Conservation (phyloP, 2,113 vertebrate species). For the Synodontis membranacea region DNA sequence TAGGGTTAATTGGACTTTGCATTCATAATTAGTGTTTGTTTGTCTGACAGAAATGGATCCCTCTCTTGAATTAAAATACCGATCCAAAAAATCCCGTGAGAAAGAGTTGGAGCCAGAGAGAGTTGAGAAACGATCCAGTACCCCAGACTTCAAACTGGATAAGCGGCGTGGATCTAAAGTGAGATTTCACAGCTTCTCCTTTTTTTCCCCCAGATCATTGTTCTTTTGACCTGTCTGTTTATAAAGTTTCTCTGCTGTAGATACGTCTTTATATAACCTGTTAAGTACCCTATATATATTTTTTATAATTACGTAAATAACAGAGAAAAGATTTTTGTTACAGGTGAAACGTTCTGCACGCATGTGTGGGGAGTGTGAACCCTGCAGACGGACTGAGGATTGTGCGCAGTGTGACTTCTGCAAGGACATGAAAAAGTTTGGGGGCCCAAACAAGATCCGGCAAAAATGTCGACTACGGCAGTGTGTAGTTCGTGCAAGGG, state of each 20-base stretch:
- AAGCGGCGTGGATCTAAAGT: constrained; percentile 75
- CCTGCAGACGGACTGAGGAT: constrained; percentile 87
- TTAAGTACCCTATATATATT: background rate
- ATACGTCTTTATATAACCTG: background rate
- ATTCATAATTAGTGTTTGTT: background rate
- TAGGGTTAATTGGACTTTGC: background rate
- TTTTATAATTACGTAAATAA: background rate
- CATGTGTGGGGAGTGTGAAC: constrained; percentile 95
- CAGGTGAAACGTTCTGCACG: constrained; percentile 90
- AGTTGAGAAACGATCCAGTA: constrained; percentile 68
- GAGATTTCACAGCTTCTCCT: constrained; percentile 35
- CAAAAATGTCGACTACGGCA: constrained; percentile 93
- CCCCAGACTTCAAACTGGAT: constrained; percentile 73
- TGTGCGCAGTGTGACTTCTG: constrained; percentile 95
- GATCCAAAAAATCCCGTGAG: constrained; percentile 82
- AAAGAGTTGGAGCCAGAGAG: constrained; percentile 72
- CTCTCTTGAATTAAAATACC: constrained; percentile 83
- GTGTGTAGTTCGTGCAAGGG: constrained; percentile 90
- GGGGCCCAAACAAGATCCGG: constrained; percentile 95
- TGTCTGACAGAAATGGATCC: constrained; percentile 76
- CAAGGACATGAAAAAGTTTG: constrained; percentile 97
- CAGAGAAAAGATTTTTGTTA: background rate
- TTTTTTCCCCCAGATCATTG: background rate
- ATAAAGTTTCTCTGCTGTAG: background rate
- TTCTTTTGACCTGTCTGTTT: background rate